Evolutionary conservation across 2,797 vertebrate species (phyloP).

Genomic region (Cossypha polioptera): DNA sequence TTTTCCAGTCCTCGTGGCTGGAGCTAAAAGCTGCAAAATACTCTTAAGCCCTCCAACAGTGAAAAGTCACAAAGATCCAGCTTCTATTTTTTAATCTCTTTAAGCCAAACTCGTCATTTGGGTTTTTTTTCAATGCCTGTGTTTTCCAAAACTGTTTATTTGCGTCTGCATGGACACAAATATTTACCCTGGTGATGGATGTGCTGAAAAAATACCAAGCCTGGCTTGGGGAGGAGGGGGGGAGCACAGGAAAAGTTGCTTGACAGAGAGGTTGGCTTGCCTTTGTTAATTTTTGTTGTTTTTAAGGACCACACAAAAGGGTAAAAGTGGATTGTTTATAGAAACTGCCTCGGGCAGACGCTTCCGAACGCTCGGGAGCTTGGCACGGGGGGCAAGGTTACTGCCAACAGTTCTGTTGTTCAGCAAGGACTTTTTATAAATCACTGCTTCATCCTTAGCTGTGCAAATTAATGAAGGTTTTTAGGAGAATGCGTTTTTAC

Average conservation of each 20-base stretch:
- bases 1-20: neutral
- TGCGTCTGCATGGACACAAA: constrained; percentile 12
- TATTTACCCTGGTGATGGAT: constrained; percentile 36
- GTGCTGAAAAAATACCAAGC: constrained; percentile 1
- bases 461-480: neutral
- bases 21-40: constrained; percentile 10
- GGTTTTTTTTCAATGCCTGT: neutral
- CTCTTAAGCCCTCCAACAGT: neutral
- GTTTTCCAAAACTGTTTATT: constrained; percentile 42
- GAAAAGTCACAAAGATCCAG: neutral
- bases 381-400: constrained; percentile 26
- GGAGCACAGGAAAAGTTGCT: neutral
- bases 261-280: neutral
- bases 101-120: neutral
- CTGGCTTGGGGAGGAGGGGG: neutral
- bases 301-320: constrained; percentile 2
- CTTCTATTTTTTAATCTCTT: constrained; percentile 26
- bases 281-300: neutral
- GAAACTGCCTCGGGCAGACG: neutral
- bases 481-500: neutral
- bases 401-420: neutral
- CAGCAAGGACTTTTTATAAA: neutral
- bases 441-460: neutral
- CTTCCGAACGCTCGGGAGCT: neutral
- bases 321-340: constrained; percentile 35